Conservation (phyloP, 2,888 invertebrate species). For the Spialia ferax region DNA sequence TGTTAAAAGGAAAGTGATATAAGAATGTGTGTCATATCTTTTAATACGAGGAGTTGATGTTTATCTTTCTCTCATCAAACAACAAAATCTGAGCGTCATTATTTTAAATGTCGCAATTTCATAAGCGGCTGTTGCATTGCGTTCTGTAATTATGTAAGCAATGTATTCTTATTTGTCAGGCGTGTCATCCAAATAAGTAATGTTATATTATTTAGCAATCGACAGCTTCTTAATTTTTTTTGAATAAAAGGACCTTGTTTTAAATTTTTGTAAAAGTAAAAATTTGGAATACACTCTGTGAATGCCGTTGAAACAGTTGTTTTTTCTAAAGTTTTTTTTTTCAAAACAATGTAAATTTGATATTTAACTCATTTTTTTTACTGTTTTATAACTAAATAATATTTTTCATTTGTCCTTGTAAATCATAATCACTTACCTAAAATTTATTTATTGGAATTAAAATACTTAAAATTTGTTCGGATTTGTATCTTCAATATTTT, state of each 20-base stretch:
- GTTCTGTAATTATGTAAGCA: conserved; percentile 26
- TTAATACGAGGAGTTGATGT: conserved; percentile 31
- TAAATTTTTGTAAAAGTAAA: background rate
- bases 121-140: conserved; percentile 17
- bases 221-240: background rate
- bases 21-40: conserved; percentile 38
- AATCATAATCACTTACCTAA: too few species aligned
- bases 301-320: too few species aligned
- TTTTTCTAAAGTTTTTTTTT: too few species aligned
- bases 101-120: conserved; percentile 35
- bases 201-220: conserved; percentile 4
- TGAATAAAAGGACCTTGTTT: background rate
- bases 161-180: conserved; percentile 16
- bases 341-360: too few species aligned
- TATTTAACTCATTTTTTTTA: too few species aligned
- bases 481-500: too few species aligned
- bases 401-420: too few species aligned
- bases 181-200: conserved; percentile 1
- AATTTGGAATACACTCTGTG: background rate
- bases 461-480: too few species aligned
- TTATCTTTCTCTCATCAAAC: conserved; percentile 37
- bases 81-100: conserved; percentile 26
- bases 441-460: too few species aligned
- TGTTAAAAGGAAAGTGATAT: conserved; percentile 41
- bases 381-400: too few species aligned